Evolutionary conservation across 2,888 invertebrate genomes (phyloP), one percentile per base, ranked within the genome.

Genomic region (Lasioglossum malachurum): DNA sequence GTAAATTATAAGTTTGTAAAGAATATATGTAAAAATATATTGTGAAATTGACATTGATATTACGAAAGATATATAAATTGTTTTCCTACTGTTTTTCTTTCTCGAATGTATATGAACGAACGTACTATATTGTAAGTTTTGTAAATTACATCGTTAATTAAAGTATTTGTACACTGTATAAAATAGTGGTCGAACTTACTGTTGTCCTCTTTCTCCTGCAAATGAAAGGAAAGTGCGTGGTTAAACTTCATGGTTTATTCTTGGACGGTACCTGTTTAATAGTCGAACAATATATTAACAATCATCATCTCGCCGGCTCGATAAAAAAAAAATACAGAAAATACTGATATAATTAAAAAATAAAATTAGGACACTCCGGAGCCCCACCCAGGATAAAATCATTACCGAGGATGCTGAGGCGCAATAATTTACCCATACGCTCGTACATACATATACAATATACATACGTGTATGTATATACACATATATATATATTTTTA

Each of bases 241-340:
- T 78, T 93, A 92, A 92, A 91, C 87, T 94, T 94, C 93, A 93
- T 80, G 92, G 82, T 94, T 94, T 95, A 95, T 94, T 94, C 91
- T 92, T 94, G 95, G 95, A 95, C 95, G 95, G 95, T 94, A 94
- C 95, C 92, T 94, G 92, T 94, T 94, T 93, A 93, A 94, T 94
- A 93, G 93, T 94, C 93, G 93, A 94, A 94, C 93, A 94, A 95
- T 95, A 95, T 94, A 94, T 94, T 94, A 94, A 95, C 94, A 94
- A 94, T 94, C 92, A 91, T 94, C 57, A 82, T 94, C 92, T 92
- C 92, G 90, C 93, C 90, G 92, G 93, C 91, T 94, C 88, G 90
- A 92, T 93, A 93, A 92, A 93, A 46, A 93, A 46, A 92, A 94
- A 92, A 93, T 93, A 93, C 92, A 93, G 91, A 93, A 94, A 94